A percentile compares a stretch with the other conserved stretches of the same genome.
These are phyloP conservation scores for Xylota sylvarum DNA, from an alignment of 2,888 invertebrate species.

Conservation along the genomic window DNA sequence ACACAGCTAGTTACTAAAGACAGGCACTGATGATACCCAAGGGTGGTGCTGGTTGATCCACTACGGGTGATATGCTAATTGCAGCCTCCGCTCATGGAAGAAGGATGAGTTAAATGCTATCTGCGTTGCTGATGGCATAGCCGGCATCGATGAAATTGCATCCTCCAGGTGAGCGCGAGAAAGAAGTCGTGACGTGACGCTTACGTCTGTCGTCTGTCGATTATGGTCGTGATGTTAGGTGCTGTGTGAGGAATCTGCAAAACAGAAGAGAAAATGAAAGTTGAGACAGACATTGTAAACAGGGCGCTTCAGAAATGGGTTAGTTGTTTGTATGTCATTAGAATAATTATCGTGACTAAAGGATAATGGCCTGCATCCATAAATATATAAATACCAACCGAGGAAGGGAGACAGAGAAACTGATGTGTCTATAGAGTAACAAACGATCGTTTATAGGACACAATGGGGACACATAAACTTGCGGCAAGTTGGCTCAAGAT, in stretches of 20 bases:
- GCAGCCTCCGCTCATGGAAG: slow-evolving; percentile 62
- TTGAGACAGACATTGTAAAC: slow-evolving; percentile 21
- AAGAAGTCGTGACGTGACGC: slow-evolving; percentile 66
- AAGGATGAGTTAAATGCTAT: slow-evolving; percentile 71
- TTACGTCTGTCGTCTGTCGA: slow-evolving; percentile 58
- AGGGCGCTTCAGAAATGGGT: slow-evolving; percentile 51
- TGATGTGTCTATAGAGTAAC: neutral
- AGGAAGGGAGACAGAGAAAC: neutral
- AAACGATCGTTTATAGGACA: neutral
- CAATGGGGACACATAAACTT: slow-evolving; percentile 48
- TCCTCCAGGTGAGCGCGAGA: slow-evolving; percentile 40
- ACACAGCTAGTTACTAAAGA: slow-evolving; percentile 12
- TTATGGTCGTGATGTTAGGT: slow-evolving; percentile 12
- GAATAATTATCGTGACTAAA: slow-evolving; percentile 66
- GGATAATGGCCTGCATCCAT: slow-evolving; percentile 39
- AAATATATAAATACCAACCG: slow-evolving; percentile 35
- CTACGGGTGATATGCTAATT: slow-evolving; percentile 74
- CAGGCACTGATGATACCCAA: slow-evolving; percentile 43
- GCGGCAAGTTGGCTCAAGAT: slow-evolving; percentile 38
- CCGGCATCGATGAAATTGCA: slow-evolving; percentile 71
- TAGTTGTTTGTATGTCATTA: slow-evolving; percentile 68
- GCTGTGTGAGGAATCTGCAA: slow-evolving; percentile 32
- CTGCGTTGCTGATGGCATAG: slow-evolving; percentile 73
- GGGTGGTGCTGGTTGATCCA: slow-evolving; percentile 39
- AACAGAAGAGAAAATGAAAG: slow-evolving; percentile 66